Percentiles rank a stretch among this genome's conserved stretches.
Conservation (phyloP, 2,113 vertebrate genomes). For the Callionymus lyra region DNA sequence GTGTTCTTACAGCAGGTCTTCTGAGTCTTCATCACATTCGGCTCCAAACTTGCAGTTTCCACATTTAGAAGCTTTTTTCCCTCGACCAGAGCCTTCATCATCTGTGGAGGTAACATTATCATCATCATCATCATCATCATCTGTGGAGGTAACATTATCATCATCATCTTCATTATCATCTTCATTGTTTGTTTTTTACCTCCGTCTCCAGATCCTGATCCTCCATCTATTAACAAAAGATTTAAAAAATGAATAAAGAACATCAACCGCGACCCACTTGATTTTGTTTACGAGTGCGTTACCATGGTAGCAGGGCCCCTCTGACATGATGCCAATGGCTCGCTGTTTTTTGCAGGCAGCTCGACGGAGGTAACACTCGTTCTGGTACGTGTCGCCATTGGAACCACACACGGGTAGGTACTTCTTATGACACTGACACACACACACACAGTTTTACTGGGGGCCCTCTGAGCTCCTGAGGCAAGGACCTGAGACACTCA, state of each 20-base stretch:
- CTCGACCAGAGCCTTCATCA: conserved; percentile 86
- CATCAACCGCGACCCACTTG: neutral
- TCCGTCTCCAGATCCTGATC: conserved; percentile 86
- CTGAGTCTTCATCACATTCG: conserved; percentile 95
- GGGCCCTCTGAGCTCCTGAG: no score
- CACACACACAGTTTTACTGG: conserved; percentile 5
- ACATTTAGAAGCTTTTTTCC: conserved; percentile 87
- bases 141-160: conserved; percentile 16
- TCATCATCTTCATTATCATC: neutral
- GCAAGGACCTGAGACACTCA: conserved; percentile 65
- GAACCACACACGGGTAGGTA: conserved; percentile 93
- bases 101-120: conserved; percentile 65
- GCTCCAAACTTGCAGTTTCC: conserved; percentile 95
- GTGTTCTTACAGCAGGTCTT: conserved; percentile 82
- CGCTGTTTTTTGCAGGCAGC: conserved; percentile 91
- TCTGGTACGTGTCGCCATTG: conserved; percentile 97
- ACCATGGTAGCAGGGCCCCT: conserved; percentile 87
- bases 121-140: neutral
- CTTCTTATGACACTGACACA: conserved; percentile 86
- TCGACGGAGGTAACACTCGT: conserved; percentile 89
- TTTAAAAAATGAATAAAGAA: neutral
- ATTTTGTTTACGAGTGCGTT: conserved; percentile 16
- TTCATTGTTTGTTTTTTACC: conserved; percentile 52
- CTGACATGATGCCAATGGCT: conserved; percentile 73
- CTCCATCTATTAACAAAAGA: conserved; percentile 67